A percentile compares a stretch with the other conserved stretches of the same genome.
phyloP scores from a whole-genome alignment of 2,797 vertebrate genomes.

The Thalassophryne amazonica region DNA sequence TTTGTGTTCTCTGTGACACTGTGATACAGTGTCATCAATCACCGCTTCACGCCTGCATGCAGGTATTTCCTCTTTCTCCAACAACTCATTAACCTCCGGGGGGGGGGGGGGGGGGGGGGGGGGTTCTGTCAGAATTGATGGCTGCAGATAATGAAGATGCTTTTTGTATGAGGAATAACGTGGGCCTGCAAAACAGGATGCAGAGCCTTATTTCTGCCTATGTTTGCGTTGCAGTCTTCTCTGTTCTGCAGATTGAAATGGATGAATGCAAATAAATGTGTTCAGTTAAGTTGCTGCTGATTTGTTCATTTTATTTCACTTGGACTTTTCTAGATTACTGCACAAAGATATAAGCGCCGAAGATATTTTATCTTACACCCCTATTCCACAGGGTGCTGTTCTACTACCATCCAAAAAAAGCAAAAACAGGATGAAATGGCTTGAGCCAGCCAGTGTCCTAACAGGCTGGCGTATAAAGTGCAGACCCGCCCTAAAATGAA shows the following conservation, averaged over 20 bases:
- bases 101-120: too few relatives aligned
- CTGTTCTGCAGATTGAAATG: neutral
- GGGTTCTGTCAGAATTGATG: conserved; percentile 27
- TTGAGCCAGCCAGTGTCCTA: too few relatives aligned
- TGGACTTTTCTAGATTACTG: too few relatives aligned
- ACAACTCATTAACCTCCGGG: conserved; percentile 74
- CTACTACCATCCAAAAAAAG: too few relatives aligned
- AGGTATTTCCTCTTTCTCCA: conserved; percentile 74
- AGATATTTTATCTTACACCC: too few relatives aligned
- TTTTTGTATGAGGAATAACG: conserved; percentile 3
- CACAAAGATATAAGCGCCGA: too few relatives aligned
- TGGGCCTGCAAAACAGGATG: neutral
- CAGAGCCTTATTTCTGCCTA: neutral
- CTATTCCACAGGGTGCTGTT: too few relatives aligned
- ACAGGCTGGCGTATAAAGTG: too few relatives aligned
- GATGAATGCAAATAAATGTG: neutral
- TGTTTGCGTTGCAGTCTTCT: neutral
- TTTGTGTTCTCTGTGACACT: conserved; percentile 42
- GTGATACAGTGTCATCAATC: conserved; percentile 64
- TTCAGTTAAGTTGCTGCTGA: neutral
- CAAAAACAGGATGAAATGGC: too few relatives aligned
- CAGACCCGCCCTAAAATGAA: too few relatives aligned
- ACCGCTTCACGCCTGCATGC: conserved; percentile 39
- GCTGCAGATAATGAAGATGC: conserved; percentile 15
- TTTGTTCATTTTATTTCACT: too few relatives aligned